These are phyloP conservation scores for Altica lythri DNA, from an alignment of 2,888 invertebrate species.

Conservation along the genomic window DNA sequence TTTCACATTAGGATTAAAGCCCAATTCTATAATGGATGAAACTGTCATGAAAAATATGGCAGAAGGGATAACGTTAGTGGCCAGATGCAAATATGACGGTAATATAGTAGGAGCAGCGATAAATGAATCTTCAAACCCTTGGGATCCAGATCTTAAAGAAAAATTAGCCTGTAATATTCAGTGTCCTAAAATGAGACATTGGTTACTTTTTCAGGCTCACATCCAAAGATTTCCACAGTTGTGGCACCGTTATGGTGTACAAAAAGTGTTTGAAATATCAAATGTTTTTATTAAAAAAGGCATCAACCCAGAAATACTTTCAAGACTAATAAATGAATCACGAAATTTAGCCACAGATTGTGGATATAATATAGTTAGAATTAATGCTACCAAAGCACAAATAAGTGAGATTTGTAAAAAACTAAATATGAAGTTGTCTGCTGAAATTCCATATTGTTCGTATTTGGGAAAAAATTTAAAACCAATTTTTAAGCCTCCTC, in stretches of 20 bases:
- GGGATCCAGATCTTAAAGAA: slow-evolving; percentile 61
- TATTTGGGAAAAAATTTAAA: slow-evolving; percentile 59
- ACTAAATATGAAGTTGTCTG: slow-evolving; percentile 59
- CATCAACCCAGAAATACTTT: slow-evolving; percentile 60
- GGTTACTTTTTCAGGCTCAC: slow-evolving; percentile 62
- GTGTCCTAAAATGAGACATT: slow-evolving; percentile 55
- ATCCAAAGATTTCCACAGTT: slow-evolving; percentile 58
- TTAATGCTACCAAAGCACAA: slow-evolving; percentile 59
- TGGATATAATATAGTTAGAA: slow-evolving; percentile 58
- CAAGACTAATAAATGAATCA: slow-evolving; percentile 54
- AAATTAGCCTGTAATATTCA: slow-evolving; percentile 60
- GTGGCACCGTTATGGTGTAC: slow-evolving; percentile 56
- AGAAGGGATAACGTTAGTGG: slow-evolving; percentile 47
- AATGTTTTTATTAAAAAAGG: slow-evolving; percentile 59
- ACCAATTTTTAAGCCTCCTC: slow-evolving; percentile 60
- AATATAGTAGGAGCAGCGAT: slow-evolving; percentile 58
- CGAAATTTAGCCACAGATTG: slow-evolving; percentile 57
- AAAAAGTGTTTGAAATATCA: slow-evolving; percentile 61
- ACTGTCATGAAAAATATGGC: slow-evolving; percentile 46
- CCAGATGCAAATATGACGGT: slow-evolving; percentile 51
- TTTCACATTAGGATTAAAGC: slow-evolving; percentile 55
- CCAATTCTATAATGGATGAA: slow-evolving; percentile 44
- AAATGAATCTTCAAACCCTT: slow-evolving; percentile 59
- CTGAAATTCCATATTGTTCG: slow-evolving; percentile 61
- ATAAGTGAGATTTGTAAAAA: slow-evolving; percentile 60